phyloP scores from a whole-genome alignment of 1,140 invertebrate species.

The Araneus ventricosus region DNA sequence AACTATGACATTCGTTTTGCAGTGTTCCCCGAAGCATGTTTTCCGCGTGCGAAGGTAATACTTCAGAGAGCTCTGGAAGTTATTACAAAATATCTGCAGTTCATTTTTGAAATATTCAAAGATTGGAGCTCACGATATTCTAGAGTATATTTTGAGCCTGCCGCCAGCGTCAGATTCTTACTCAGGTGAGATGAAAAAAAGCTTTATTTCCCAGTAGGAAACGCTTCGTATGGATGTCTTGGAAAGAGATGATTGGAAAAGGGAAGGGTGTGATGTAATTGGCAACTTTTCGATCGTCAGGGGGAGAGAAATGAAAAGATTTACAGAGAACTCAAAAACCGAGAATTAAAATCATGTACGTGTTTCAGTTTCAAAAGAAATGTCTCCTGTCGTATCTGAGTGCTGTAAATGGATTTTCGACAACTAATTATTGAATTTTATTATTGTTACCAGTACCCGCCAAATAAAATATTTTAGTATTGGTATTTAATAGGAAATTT shows the following conservation, averaged over 20 bases:
- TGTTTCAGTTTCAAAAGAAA: too few species aligned
- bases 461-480: too few species aligned
- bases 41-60: not conserved
- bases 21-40: not conserved
- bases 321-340: not conserved
- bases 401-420: too few species aligned
- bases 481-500: too few species aligned
- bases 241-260: not conserved
- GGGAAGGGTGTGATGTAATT: not conserved
- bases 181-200: not conserved
- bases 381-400: too few species aligned
- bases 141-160: not conserved
- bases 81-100: not conserved
- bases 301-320: not conserved
- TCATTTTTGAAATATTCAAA: conserved; percentile 38
- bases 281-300: not conserved
- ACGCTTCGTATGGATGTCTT: not conserved
- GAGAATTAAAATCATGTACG: too few species aligned
- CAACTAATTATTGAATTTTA: too few species aligned
- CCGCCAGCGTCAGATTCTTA: not conserved
- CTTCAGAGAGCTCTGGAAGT: not conserved
- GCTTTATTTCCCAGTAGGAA: conserved; percentile 4
- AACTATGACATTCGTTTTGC: not conserved
- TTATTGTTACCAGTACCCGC: too few species aligned
- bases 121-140: not conserved